phyloP scores from a whole-genome alignment of 1,140 invertebrate species.

The Myzus persicae region DNA sequence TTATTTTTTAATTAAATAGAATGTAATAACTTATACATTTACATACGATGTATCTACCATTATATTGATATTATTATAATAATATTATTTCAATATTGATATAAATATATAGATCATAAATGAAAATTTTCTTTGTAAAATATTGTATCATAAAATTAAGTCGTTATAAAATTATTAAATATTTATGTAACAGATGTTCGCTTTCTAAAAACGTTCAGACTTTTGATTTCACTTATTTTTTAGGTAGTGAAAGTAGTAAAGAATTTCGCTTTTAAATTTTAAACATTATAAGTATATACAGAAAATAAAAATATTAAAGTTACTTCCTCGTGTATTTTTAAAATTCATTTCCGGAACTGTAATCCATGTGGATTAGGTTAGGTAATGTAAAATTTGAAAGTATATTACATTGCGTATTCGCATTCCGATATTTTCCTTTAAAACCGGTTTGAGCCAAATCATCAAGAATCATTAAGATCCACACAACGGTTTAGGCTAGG shows the following conservation, averaged over 20 bases:
- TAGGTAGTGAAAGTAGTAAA: neutral
- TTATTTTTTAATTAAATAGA: too few relatives aligned
- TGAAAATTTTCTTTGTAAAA: neutral
- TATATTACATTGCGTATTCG: neutral
- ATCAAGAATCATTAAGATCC: neutral
- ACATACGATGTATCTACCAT: neutral
- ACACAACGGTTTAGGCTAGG: neutral
- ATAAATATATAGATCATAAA: neutral
- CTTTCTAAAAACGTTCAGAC: neutral
- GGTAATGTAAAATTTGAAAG: neutral
- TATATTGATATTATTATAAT: neutral
- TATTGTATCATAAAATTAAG: neutral
- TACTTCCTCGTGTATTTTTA: neutral
- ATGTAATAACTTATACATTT: too few relatives aligned
- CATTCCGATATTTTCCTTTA: neutral
- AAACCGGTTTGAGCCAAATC: neutral
- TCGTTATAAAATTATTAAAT: neutral
- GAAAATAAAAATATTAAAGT: neutral
- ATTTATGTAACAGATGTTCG: neutral
- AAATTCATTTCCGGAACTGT: neutral
- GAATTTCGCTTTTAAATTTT: neutral
- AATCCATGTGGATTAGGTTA: neutral
- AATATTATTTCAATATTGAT: neutral
- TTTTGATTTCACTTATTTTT: conserved; percentile 5
- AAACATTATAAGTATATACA: too few relatives aligned